Percentiles rank a stretch among this genome's conserved stretches.
phyloP scores from a whole-genome alignment of 2,113 vertebrate genomes.

The Mionectes macconnelli region DNA sequence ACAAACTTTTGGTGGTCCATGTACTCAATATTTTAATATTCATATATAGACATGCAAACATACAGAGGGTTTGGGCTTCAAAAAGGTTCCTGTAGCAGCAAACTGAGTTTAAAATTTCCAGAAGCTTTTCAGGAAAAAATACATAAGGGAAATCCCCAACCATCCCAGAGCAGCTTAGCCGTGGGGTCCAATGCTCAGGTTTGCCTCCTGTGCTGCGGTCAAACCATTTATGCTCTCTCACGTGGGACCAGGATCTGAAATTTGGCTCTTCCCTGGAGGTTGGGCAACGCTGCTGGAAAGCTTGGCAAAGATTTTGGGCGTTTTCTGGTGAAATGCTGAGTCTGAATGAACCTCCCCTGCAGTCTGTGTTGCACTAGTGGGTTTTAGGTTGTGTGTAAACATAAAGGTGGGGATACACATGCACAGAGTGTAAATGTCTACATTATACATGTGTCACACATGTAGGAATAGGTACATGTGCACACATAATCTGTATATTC shows the following conservation, averaged over 20 bases:
- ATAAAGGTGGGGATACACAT: not conserved
- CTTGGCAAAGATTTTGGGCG: not conserved
- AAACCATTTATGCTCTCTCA: not conserved
- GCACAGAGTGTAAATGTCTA: not conserved
- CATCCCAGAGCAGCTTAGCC: not conserved
- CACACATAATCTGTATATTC: not conserved
- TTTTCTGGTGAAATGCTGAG: not conserved
- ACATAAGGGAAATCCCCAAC: not conserved
- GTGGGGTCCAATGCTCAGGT: not conserved
- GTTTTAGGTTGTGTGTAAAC: not conserved
- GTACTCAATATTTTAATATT: slow-evolving; percentile 32
- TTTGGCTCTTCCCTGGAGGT: not conserved
- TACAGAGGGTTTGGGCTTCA: not conserved
- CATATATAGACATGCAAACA: not conserved
- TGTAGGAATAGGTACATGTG: not conserved
- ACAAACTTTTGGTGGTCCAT: slow-evolving; percentile 57
- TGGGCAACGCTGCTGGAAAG: not conserved
- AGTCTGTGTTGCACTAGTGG: not conserved
- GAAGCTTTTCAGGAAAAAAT: not conserved
- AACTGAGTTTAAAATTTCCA: not conserved
- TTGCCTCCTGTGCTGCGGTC: not conserved
- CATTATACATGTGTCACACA: accelerated
- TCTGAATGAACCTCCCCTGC: not conserved
- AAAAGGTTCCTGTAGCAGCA: not conserved
- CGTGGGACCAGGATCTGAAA: not conserved